Evolutionary conservation across 2,113 vertebrate species (phyloP).

Genomic region (Apodemus sylvaticus): DNA sequence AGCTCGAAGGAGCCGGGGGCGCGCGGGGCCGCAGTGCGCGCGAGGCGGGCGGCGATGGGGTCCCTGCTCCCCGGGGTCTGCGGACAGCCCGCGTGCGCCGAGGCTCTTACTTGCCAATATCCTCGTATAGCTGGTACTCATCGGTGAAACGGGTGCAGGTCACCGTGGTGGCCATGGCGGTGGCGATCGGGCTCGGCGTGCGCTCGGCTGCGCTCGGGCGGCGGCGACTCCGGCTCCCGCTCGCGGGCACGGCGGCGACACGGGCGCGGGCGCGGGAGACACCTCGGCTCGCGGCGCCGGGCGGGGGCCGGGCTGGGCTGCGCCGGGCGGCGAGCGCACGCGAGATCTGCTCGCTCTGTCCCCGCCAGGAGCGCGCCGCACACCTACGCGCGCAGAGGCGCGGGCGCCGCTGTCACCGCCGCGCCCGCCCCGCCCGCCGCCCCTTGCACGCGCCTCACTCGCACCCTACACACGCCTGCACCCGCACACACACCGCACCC

Average conservation of each 20-base stretch:
- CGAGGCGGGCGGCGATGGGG: slow-evolving; percentile 21
- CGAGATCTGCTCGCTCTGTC: slow-evolving; percentile 74
- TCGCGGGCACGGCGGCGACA: slow-evolving; percentile 87
- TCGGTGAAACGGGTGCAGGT: slow-evolving; percentile 96
- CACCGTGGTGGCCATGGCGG: slow-evolving; percentile 92
- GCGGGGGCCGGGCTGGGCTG: slow-evolving; percentile 75
- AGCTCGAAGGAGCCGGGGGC: slow-evolving; percentile 22
- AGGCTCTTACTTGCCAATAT: slow-evolving; percentile 95
- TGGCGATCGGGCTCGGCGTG: slow-evolving; percentile 76
- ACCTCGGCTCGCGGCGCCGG: slow-evolving; percentile 69
- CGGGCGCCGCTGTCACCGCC: slow-evolving; percentile 56
- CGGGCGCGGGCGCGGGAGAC: slow-evolving; percentile 77
- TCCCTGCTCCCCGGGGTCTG: background rate
- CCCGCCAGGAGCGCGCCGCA: slow-evolving; percentile 77
- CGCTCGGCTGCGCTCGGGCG: slow-evolving; percentile 93
- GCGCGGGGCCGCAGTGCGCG: slow-evolving; percentile 62
- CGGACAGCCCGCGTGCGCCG: background rate
- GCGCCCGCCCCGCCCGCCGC: slow-evolving; percentile 14
- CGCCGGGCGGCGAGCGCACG: slow-evolving; percentile 74
- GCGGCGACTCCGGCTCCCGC: slow-evolving; percentile 92
- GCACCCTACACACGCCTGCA: slow-evolving; percentile 14
- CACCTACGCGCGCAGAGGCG: slow-evolving; percentile 78
- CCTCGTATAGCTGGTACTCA: slow-evolving; percentile 96
- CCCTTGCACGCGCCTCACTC: slow-evolving; percentile 24
- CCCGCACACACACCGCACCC: slow-evolving; percentile 23